Percentiles rank a stretch among this genome's conserved stretches.
Evolutionary conservation across 2,888 invertebrate genomes (phyloP).

Genomic region (Seira sanloemensis): DNA sequence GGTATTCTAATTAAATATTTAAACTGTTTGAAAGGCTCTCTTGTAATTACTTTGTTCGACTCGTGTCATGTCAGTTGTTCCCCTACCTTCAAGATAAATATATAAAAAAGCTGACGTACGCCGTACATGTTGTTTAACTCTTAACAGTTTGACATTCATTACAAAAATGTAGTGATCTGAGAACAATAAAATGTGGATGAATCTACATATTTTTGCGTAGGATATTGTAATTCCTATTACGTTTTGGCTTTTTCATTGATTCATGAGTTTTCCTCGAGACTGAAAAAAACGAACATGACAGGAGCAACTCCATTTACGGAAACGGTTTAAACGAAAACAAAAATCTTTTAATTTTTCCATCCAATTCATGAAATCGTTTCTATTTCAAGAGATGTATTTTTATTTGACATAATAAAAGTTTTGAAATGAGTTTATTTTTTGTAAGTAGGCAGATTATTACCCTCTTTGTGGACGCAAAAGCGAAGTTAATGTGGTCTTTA

Average conservation of each 20-base stretch:
- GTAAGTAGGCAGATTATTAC: conserved; percentile 17
- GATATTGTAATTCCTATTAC: background rate
- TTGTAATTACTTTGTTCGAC: conserved; percentile 39
- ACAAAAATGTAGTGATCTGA: background rate
- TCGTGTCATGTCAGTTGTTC: conserved; percentile 36
- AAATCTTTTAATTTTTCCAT: conserved; percentile 15
- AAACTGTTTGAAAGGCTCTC: conserved; percentile 32
- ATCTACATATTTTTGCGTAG: conserved; percentile 2
- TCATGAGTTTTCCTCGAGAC: background rate
- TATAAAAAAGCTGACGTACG: too few relatives aligned
- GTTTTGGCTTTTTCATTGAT: background rate
- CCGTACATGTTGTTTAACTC: background rate
- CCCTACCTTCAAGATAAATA: background rate
- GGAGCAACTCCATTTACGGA: conserved; percentile 15
- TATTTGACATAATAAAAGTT: background rate
- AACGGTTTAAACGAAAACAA: background rate
- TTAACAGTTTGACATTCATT: background rate
- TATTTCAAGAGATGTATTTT: background rate
- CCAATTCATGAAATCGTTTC: background rate
- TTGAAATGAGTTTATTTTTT: background rate
- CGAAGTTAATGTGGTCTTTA: conserved; percentile 7
- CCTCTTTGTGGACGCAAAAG: conserved; percentile 1
- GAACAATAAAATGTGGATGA: conserved; percentile 6
- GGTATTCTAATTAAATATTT: conserved; percentile 15
- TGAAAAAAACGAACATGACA: background rate